A percentile compares a stretch with the other conserved stretches of the same genome.
These are phyloP conservation scores for Lacanobia wlatinum DNA, from an alignment of 2,888 invertebrate genomes.

Conservation along the genomic window DNA sequence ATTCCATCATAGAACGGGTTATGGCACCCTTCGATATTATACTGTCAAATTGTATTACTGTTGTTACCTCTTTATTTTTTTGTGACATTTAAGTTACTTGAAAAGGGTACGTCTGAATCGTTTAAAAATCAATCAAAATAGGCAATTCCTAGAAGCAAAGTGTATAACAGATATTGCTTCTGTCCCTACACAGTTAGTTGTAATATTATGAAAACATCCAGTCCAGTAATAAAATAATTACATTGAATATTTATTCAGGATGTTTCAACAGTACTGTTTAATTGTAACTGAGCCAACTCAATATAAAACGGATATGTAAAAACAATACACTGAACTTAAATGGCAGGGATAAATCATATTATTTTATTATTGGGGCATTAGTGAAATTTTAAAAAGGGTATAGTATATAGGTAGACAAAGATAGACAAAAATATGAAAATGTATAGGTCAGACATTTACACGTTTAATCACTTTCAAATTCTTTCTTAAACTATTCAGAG, in stretches of 20 bases:
- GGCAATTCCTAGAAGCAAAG: background rate
- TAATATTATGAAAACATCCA: background rate
- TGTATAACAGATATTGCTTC: background rate
- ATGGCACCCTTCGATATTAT: conserved; percentile 54
- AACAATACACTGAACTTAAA: background rate
- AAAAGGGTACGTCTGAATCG: no score
- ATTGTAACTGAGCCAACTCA: conserved; percentile 4
- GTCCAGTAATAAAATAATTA: conserved; percentile 24
- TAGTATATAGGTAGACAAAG: no score
- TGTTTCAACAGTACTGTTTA: background rate
- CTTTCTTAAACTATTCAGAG: no score
- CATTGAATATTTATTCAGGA: conserved; percentile 30
- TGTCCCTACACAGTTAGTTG: background rate
- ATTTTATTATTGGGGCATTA: no score
- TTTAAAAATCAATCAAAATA: background rate
- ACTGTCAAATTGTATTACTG: no score
- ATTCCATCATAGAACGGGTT: conserved; percentile 43
- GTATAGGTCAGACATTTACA: no score
- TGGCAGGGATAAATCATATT: background rate
- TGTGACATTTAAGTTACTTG: no score
- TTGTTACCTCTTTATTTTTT: no score
- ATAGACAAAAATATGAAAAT: no score
- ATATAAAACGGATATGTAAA: conserved; percentile 5
- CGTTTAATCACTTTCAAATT: no score
- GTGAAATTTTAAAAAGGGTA: no score